Base-by-base conservation (phyloP, 2,797 vertebrate species). In the Lophius americanus region DNA sequence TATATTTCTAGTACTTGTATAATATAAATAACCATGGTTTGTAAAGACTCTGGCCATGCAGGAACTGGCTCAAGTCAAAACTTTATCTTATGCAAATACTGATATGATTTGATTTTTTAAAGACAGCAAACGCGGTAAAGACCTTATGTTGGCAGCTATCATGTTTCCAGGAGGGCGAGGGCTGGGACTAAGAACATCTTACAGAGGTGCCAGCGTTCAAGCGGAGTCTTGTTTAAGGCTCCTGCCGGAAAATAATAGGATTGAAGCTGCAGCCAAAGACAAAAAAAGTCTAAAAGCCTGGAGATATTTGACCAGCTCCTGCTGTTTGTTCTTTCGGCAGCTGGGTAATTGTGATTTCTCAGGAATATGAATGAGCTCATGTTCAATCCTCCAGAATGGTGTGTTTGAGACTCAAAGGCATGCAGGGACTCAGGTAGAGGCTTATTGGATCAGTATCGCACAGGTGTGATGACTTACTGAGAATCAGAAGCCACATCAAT, bases 391-490 rank as follows among this genome's bases (percentile, higher is more conserved):
- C 9, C 9, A 7, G 55, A 47, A 36, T 7, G 52, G 44, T 64
- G 37, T 68, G 42, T 54, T 69, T 70, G 61, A 52, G 57, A 48
- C 9, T 75, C 47, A 78, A 32, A 32, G 46, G 46, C n/a, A 54
- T 65, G 54, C 35, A 53, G 41, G 33, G 12, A 51, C 52, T 75
- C 69, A 73, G 58, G 82, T 76, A 46, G 52, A 69, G 62, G 73
- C 79, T 73, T 85, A 79, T 73, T 37, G 46, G 57, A 60, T 70
- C 35, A 23, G 23, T 23, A 23, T 64, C 59, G 47, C 56, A 60
- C 71, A 73, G 71, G 71, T 82, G 71, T 60, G 68, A 68, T 70
- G 57, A 48, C 7, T 6, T 41, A 64, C 33, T 54, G 49, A 79
- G 56, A 60, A 64, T 54, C 49, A 54, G 9, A 56, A 82, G 70